These are phyloP conservation scores for Lutjanus argentimaculatus DNA, from an alignment of 2,797 vertebrate species.

Conservation along the genomic window DNA sequence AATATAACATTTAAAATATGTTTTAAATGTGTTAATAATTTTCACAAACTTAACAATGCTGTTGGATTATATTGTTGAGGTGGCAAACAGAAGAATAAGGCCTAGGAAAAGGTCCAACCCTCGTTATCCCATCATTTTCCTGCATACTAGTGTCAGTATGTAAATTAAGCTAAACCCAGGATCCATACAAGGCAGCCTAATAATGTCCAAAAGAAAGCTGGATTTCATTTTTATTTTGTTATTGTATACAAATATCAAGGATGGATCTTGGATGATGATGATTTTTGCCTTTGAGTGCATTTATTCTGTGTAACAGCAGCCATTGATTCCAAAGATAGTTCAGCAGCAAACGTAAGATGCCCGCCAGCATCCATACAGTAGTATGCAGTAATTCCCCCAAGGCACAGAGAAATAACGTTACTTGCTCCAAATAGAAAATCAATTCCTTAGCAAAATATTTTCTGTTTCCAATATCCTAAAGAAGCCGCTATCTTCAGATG, in stretches of 20 bases:
- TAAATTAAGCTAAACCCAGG: constrained; percentile 18
- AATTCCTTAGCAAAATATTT: constrained; percentile 66
- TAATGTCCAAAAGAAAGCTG: constrained; percentile 34
- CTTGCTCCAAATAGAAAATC: constrained; percentile 77
- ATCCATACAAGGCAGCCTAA: constrained; percentile 27
- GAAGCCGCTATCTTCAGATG: constrained; percentile 66
- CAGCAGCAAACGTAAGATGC: constrained; percentile 42
- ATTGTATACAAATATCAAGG: constrained; percentile 40
- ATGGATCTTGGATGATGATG: constrained; percentile 44
- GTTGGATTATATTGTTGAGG: constrained; percentile 1
- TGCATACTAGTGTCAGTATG: neutral
- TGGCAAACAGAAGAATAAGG: constrained; percentile 1
- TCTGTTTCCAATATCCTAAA: constrained; percentile 69
- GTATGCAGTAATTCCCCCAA: constrained; percentile 64
- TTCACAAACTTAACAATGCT: constrained; percentile 8
- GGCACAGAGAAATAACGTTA: constrained; percentile 62
- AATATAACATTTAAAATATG: neutral
- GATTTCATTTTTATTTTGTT: constrained; percentile 50
- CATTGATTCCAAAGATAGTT: constrained; percentile 65
- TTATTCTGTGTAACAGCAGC: constrained; percentile 62
- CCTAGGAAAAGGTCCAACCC: constrained; percentile 13
- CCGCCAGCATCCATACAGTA: constrained; percentile 49
- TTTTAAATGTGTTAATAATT: neutral
- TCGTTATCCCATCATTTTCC: constrained; percentile 33
- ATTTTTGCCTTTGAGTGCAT: constrained; percentile 54